Conservation (phyloP, 2,888 invertebrate species). For the Nebria brevicollis region DNA sequence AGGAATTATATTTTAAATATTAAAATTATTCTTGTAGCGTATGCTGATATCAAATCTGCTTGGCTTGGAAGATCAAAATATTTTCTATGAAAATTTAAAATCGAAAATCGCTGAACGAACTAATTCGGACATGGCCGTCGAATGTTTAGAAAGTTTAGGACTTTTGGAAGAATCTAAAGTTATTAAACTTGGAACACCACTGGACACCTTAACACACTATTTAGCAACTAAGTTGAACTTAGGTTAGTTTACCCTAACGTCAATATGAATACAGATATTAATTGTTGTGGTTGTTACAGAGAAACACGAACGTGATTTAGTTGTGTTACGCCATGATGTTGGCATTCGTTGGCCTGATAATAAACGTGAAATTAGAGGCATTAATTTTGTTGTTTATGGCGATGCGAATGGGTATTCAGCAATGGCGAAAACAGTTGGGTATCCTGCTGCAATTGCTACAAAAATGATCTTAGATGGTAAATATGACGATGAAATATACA, state of each 20-base stretch:
- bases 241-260: constrained; percentile 64
- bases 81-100: constrained; percentile 93
- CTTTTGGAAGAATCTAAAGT: constrained; percentile 85
- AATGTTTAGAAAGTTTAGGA: constrained; percentile 87
- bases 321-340: constrained; percentile 93
- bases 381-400: constrained; percentile 92
- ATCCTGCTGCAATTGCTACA: constrained; percentile 93
- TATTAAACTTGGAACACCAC: constrained; percentile 83
- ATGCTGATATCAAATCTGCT: constrained; percentile 86
- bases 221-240: constrained; percentile 82
- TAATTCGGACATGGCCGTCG: constrained; percentile 74
- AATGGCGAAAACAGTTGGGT: constrained; percentile 95
- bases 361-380: constrained; percentile 80
- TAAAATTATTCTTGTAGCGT: constrained; percentile 66
- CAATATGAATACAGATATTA: constrained; percentile 4
- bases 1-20: background rate
- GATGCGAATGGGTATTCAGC: constrained; percentile 85
- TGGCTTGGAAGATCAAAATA: constrained; percentile 84
- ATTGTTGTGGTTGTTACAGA: constrained; percentile 62
- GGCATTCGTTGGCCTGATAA: constrained; percentile 93
- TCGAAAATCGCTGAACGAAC: constrained; percentile 83
- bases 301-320: constrained; percentile 88
- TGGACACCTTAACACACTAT: constrained; percentile 93
- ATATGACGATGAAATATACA: constrained; percentile 46
- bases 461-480: constrained; percentile 97